Evolutionary conservation across 2,113 vertebrate species (phyloP).

Genomic region (Mohoua ochrocephala): DNA sequence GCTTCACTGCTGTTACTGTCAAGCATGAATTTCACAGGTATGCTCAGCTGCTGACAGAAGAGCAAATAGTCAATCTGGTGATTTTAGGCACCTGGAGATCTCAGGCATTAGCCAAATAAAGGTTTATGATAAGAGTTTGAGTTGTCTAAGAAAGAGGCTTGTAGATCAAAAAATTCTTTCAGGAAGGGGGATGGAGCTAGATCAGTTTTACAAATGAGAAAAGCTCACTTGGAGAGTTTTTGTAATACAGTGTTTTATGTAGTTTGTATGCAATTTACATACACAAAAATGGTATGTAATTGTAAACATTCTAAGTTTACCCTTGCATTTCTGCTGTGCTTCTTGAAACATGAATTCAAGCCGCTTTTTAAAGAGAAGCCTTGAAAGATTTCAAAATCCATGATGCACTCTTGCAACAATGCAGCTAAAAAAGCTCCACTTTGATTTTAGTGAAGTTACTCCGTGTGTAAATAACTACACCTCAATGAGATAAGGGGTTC

Average conservation of each 20-base stretch:
- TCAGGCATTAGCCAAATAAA: not conserved
- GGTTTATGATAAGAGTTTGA: not conserved
- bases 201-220: not conserved
- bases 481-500: not conserved
- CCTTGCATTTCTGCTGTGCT: not conserved
- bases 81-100: not conserved
- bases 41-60: not conserved
- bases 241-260: not conserved
- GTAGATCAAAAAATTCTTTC: not conserved
- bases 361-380: not conserved
- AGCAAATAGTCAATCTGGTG: not conserved
- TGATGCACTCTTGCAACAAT: not conserved
- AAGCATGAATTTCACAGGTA: not conserved
- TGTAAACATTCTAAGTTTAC: not conserved
- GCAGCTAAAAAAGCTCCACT: not conserved
- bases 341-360: not conserved
- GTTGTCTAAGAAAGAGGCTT: not conserved
- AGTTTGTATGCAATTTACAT: not conserved
- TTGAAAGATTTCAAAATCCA: not conserved
- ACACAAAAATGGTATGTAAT: not conserved
- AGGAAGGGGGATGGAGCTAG: not conserved
- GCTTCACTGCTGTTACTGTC: not conserved
- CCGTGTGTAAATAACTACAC: not conserved
- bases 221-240: not conserved
- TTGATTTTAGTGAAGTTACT: not conserved